phyloP scores from a whole-genome alignment of 37 sponge, comb jelly and placozoan species.

The Halichondria panicea region DNA sequence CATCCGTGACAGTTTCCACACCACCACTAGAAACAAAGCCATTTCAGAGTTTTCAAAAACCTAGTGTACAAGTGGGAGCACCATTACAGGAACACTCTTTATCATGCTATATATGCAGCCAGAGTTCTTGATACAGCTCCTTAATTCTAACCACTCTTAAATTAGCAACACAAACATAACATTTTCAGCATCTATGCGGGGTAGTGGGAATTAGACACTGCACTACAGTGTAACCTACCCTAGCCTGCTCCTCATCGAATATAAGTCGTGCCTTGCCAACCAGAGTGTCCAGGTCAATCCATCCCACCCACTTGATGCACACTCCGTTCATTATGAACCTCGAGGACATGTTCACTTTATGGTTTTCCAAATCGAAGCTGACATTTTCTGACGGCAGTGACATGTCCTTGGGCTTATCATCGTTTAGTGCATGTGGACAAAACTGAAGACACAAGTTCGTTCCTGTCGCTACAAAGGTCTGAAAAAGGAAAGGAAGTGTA shows the following conservation, averaged over 20 bases:
- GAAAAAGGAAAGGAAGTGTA: background rate
- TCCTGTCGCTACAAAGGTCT: slow-evolving; percentile 89
- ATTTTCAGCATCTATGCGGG: no score
- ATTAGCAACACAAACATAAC: no score
- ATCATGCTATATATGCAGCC: no score
- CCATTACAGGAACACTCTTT: no score
- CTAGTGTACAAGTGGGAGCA: no score
- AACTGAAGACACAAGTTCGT: slow-evolving; percentile 92
- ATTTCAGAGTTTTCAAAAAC: no score
- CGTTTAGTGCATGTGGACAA: slow-evolving; percentile 51
- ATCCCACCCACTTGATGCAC: slow-evolving; percentile 92
- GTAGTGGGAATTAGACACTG: no score
- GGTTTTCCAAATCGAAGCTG: slow-evolving; percentile 81
- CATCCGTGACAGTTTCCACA: no score
- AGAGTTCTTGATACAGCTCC: no score
- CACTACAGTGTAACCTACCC: no score
- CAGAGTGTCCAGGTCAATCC: slow-evolving; percentile 87
- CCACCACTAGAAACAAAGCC: no score
- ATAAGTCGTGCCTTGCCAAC: slow-evolving; percentile 81
- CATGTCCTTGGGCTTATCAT: slow-evolving; percentile 48
- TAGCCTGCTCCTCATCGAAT: slow-evolving; percentile 86
- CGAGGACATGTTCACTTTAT: slow-evolving; percentile 70
- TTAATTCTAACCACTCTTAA: no score
- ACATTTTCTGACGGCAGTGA: slow-evolving; percentile 75
- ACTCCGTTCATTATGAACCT: slow-evolving; percentile 96